These are phyloP conservation scores for Heliconius ethilla DNA, from an alignment of 2,888 invertebrate species.

Conservation along the genomic window DNA sequence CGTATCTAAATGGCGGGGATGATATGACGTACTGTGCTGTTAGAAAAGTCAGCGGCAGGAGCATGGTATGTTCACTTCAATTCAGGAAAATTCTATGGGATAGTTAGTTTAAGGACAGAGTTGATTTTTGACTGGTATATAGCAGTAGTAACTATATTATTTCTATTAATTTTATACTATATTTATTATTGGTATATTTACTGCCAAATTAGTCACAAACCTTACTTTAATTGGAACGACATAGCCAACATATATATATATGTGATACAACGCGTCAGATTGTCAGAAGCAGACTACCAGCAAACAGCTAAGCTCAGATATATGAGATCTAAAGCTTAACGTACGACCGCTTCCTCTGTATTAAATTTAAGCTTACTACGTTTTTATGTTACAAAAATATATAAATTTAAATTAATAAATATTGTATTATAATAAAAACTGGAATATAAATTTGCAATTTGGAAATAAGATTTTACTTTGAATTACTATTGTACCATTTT, in stretches of 20 bases:
- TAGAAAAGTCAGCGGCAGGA: too few relatives aligned
- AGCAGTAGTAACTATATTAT: too few relatives aligned
- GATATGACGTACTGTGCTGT: too few relatives aligned
- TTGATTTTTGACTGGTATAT: too few relatives aligned
- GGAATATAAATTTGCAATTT: not conserved
- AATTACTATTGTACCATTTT: not conserved
- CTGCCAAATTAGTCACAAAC: not conserved
- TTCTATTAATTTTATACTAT: too few relatives aligned
- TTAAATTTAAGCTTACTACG: not conserved
- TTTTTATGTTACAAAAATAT: not conserved
- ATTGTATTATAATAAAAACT: not conserved
- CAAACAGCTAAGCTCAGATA: slow-evolving; percentile 35
- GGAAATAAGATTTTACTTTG: not conserved
- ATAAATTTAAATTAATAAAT: not conserved
- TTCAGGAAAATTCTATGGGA: too few relatives aligned
- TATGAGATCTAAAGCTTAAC: slow-evolving; percentile 34
- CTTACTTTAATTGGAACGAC: not conserved
- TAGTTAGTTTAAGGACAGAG: too few relatives aligned
- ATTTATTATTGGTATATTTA: too few relatives aligned
- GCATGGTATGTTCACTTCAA: too few relatives aligned
- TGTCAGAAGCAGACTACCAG: slow-evolving; percentile 32
- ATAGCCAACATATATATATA: not conserved
- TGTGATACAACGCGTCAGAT: slow-evolving; percentile 26
- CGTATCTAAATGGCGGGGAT: too few relatives aligned
- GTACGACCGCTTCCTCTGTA: slow-evolving; percentile 1